Evolutionary conservation across 2,888 invertebrate genomes (phyloP), one percentile per base, ranked within the genome.

Genomic region (Celastrina argiolus): DNA sequence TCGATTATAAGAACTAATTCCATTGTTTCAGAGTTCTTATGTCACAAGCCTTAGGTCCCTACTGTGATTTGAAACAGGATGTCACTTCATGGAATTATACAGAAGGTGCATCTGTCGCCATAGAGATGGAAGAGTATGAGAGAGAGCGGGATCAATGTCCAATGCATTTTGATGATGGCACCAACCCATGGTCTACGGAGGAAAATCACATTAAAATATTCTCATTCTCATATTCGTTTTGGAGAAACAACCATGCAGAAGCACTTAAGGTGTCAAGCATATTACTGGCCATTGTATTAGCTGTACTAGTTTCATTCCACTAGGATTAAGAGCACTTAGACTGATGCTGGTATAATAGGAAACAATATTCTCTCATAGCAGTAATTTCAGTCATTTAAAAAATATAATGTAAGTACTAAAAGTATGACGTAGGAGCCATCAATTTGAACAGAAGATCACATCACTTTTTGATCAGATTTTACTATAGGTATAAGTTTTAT

Each of bases 111-210:
- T 96, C 97, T 61, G 98, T 98, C 70, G 95, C 97, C 56, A 87
- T 99, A 18, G 96, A 96, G 78, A 96, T 99, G 94, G 94, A 95
- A 72, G 99, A 97, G 86, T 97, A 96, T 77, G 98, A 98, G 85
- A 92, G 98, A 88, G 96, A 97, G 87, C 94, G 98, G 74, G 99
- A 99, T 90, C 97, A 97, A 78, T 99, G 99, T 82, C 99, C 99
- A 0, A 98, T 99, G 97, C 95, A 96, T 81, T 99, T 98, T 80
- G 98, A 99, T 78, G 98, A 98, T 80, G 99, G 99, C 8, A 91
- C 93, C 56, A 94, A 98, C 86, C 98, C 98, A 0, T 98, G 96
- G 96, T 76, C 92, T 1, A 90, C 92, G 66, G 93, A 94, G 28
- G 95, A 96, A 77, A 95, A 94, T 77, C 93, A 92, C 65, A 92